Evolutionary conservation across 2,113 vertebrate species (phyloP), one percentile per base, ranked within the genome.

Genomic region (Melospiza georgiana): DNA sequence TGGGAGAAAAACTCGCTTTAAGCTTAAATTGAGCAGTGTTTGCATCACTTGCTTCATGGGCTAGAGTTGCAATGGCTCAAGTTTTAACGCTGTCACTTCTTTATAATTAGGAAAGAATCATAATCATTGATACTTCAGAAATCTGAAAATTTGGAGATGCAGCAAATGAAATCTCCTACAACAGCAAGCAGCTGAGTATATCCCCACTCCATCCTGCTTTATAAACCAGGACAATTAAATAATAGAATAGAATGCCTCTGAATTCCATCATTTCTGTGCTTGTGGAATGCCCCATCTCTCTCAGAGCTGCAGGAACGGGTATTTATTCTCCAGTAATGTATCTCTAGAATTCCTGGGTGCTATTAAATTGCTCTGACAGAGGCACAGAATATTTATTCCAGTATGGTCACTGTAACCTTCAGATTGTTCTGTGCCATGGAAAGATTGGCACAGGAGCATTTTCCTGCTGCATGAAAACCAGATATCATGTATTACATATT

Each of bases 401-500:
- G 22, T 25, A 0, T 63, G 57, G 27, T 59, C 24, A 15, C 25
- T 68, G 66, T 43, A 87, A 49, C 77, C 24, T 87, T 49, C 30
- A 5, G 22, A 1, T 66, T 72, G 6, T 73, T 89, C 35, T 58
- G 11, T 84, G 10, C 72, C 48, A 2, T 12, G 22, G 21, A 21
- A 27, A 49, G 66, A 27, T 82, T 46, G 69, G 52, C 77, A 84
- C 48, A 46, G 33, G 44, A 72, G 14, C 62, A 17, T 68, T 80
- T 57, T 58, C 27, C 19, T 80, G 22, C 59, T 66, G 4, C 55
- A 1, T 28, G 62, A 54, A 43, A 84, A 33, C 1, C 12, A 43
- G 35, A 20, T 12, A 4, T 1, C 4, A 31, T 4, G 7, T 35
- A 15, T 27, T 59, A 0, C 12, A 15, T 33, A 10, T 78, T 80